These are phyloP conservation scores for Agrotis exclamationis DNA, from an alignment of 2,888 invertebrate genomes.

Conservation along the genomic window DNA sequence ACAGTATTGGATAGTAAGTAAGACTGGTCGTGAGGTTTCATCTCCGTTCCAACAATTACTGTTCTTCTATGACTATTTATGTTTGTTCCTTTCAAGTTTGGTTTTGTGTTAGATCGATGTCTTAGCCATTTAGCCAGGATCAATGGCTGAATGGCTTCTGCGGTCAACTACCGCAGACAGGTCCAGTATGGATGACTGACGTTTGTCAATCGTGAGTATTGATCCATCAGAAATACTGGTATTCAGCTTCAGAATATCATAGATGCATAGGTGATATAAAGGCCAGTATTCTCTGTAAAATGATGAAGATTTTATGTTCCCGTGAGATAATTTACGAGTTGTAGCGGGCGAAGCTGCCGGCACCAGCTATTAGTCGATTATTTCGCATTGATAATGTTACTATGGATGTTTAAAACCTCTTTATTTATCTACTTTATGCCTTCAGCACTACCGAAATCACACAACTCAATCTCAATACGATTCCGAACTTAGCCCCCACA, in stretches of 20 bases:
- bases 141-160: constrained; percentile 5
- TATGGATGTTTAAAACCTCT: too few species aligned
- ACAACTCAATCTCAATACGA: constrained; percentile 7
- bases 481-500: background rate
- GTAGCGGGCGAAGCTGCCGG: too few species aligned
- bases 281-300: too few species aligned
- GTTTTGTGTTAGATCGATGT: constrained; percentile 33
- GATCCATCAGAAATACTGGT: background rate
- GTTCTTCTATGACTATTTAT: constrained; percentile 51
- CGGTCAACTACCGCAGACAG: background rate
- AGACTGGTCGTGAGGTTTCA: background rate
- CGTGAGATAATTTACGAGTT: too few species aligned
- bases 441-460: background rate
- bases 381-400: too few species aligned
- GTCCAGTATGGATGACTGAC: constrained; percentile 2
- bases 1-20: too few species aligned
- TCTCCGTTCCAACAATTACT: constrained; percentile 23
- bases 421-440: too few species aligned
- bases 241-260: background rate
- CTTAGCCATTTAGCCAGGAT: constrained; percentile 17
- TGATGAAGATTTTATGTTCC: background rate
- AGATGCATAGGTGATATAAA: background rate
- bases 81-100: constrained; percentile 16
- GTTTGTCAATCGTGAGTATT: background rate
- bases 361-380: too few species aligned